These are phyloP conservation scores for Microtus pennsylvanicus DNA, from an alignment of 2,113 vertebrate genomes.

Conservation along the genomic window DNA sequence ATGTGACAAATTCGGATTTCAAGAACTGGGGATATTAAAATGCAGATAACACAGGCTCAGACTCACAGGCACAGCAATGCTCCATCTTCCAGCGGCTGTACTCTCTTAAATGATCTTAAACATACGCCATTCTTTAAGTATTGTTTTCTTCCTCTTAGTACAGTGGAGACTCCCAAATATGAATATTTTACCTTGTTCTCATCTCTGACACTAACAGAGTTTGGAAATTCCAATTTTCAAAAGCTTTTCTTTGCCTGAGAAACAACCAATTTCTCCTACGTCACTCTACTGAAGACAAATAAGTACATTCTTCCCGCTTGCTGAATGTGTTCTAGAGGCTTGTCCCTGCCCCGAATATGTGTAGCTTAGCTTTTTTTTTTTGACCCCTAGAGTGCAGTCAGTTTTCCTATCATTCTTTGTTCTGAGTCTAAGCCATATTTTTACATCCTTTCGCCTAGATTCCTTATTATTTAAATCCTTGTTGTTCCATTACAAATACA, in stretches of 20 bases:
- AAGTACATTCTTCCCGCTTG: neutral
- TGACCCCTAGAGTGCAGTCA: neutral
- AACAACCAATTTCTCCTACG: neutral
- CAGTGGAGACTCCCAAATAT: neutral
- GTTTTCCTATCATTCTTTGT: neutral
- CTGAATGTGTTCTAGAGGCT: neutral
- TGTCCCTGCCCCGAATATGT: neutral
- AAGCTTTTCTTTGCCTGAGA: neutral
- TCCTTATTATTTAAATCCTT: neutral
- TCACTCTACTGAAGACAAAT: neutral
- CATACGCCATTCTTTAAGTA: neutral
- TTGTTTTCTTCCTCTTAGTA: neutral
- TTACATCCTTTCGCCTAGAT: neutral
- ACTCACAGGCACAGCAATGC: neutral
- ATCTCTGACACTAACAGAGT: neutral
- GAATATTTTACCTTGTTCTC: neutral
- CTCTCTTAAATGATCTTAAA: neutral
- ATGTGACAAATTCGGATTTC: constrained; percentile 48
- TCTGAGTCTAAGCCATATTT: neutral
- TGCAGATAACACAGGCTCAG: neutral
- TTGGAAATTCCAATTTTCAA: constrained; percentile 13
- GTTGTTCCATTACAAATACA: neutral
- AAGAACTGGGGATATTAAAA: constrained; percentile 26
- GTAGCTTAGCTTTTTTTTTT: neutral
- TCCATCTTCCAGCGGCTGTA: neutral